Evolutionary conservation across 2,888 invertebrate genomes (phyloP).

Genomic region (Tenodera sinensis): DNA sequence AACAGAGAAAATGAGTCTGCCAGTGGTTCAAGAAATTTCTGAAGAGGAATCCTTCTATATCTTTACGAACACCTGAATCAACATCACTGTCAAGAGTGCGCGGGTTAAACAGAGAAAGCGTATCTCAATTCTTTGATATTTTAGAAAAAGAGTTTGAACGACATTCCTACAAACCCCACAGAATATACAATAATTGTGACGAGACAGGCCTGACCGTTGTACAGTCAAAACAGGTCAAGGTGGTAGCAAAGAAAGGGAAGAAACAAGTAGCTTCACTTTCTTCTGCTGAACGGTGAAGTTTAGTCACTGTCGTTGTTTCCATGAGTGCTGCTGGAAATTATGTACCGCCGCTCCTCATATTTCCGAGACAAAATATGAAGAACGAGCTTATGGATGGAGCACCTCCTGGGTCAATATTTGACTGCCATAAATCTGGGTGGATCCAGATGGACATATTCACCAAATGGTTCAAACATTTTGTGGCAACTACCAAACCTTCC

Average conservation of each 20-base stretch:
- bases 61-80: no score
- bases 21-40: no score
- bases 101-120: no score
- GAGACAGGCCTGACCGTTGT: conserved; percentile 41
- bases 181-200: conserved; percentile 38
- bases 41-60: no score
- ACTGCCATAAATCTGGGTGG: no score
- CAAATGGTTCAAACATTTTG: conserved; percentile 27
- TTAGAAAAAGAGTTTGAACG: no score
- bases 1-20: no score
- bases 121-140: no score
- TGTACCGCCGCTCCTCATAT: conserved; percentile 41
- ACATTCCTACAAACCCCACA: not conserved
- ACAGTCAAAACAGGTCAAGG: conserved; percentile 24
- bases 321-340: conserved; percentile 39
- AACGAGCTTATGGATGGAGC: conserved; percentile 36
- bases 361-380: conserved; percentile 39
- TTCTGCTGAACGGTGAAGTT: no score
- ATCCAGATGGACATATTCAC: conserved; percentile 24
- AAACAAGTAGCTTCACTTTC: conserved; percentile 38
- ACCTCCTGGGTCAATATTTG: no score
- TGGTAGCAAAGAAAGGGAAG: conserved; percentile 39
- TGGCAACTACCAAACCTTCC: conserved; percentile 24
- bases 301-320: conserved; percentile 36
- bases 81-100: no score